phyloP scores from a whole-genome alignment of 2,113 vertebrate species.

The Takifugu flavidus region DNA sequence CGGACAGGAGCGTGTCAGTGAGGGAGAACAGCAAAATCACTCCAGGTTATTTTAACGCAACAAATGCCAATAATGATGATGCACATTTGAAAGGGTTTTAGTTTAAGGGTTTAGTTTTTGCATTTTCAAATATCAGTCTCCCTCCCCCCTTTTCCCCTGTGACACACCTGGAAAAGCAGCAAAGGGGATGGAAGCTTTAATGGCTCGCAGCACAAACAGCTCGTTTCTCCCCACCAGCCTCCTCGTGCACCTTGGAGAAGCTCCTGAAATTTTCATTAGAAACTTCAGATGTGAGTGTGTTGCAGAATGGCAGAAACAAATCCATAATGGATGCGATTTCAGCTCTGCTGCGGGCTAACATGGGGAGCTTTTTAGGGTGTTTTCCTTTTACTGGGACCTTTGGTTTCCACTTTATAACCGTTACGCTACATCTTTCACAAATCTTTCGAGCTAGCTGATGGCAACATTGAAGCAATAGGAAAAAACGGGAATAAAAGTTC shows the following conservation, averaged over 20 bases:
- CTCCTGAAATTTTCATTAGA: constrained; percentile 57
- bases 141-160: constrained; percentile 7
- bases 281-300: constrained; percentile 44
- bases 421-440: too few species aligned
- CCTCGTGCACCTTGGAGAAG: constrained; percentile 45
- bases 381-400: not conserved
- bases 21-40: not conserved
- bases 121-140: too few species aligned
- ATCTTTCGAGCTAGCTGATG: too few species aligned
- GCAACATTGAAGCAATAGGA: too few species aligned
- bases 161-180: constrained; percentile 3
- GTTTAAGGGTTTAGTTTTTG: too few species aligned
- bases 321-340: constrained; percentile 59
- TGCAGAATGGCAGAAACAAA: constrained; percentile 42
- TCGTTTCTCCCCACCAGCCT: constrained; percentile 17
- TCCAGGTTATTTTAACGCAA: too few species aligned
- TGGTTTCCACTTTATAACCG: not conserved
- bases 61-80: too few species aligned
- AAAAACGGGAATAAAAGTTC: too few species aligned
- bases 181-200: constrained; percentile 19
- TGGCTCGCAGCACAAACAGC: constrained; percentile 11
- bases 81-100: too few species aligned
- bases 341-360: constrained; percentile 25
- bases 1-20: not conserved
- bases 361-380: constrained; percentile 13